Conservation (phyloP, 2,797 vertebrate species). For the Cottoperca gobio region DNA sequence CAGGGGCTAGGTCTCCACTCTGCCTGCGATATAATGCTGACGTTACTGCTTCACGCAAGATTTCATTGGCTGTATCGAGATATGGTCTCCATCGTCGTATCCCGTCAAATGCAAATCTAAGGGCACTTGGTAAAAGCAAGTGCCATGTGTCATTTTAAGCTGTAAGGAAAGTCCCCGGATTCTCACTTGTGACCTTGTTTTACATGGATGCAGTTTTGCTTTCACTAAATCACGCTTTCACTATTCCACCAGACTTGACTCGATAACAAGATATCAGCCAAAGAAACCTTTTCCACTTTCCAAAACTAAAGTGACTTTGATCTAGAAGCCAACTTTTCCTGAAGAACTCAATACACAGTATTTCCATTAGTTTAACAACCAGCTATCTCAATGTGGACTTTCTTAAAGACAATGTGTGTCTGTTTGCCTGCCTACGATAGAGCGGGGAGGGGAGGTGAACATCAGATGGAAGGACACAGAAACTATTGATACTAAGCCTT, state of each 20-base stretch:
- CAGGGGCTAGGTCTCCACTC: no score
- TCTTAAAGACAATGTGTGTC: slow-evolving; percentile 27
- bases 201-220: background rate
- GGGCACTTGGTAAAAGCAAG: background rate
- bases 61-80: background rate
- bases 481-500: slow-evolving; percentile 32
- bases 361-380: slow-evolving; percentile 12
- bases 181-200: background rate
- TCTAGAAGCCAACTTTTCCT: slow-evolving; percentile 9
- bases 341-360: background rate
- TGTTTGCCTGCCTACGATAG: background rate
- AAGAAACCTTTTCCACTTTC: slow-evolving; percentile 9
- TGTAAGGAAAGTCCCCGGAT: no score
- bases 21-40: no score
- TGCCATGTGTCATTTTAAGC: background rate
- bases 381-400: slow-evolving; percentile 23
- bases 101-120: no score
- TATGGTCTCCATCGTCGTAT: no score
- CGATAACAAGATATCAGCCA: slow-evolving; percentile 5
- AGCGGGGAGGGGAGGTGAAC: background rate
- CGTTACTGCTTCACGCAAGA: background rate
- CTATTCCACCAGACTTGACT: slow-evolving; percentile 2
- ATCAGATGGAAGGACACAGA: slow-evolving; percentile 30
- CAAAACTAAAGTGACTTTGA: slow-evolving; percentile 4
- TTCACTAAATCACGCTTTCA: slow-evolving; percentile 1